Evolutionary conservation across 2,113 vertebrate genomes (phyloP), one percentile per base, ranked within the genome.

Genomic region (Hydrolagus affinis): DNA sequence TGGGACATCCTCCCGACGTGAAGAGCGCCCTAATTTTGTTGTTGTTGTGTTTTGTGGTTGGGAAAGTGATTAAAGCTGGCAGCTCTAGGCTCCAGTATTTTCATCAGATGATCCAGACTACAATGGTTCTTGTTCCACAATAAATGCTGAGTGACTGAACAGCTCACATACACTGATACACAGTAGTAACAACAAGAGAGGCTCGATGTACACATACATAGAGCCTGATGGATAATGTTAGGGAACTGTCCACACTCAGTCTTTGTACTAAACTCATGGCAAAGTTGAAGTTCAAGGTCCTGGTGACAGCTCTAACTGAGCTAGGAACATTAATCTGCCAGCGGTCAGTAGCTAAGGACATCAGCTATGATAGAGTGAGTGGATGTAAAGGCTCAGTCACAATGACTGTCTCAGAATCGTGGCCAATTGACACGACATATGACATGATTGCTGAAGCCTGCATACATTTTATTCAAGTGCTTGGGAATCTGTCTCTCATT

Each of bases 191-290:
- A 44, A 44, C 44, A 44, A 44, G 44, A n/a, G n/a, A n/a, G n/a
- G n/a, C n/a, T n/a, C n/a, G n/a, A n/a, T n/a, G 44, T 44, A 44
- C 44, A 44, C 44, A 44, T 44, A 44, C 44, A 44, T 44, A 44
- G 44, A 44, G 44, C 44, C 12, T 25, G 56, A 60, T 59, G 75
- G 30, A 23, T n/a, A 78, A 23, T 78, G 57, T 78, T 21, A 57
- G 73, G 32, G 56, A 60, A 23, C 60, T 23, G 23, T 25, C 57
- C n/a, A 25, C n/a, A 59, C 21, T 60, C n/a, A 78, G 11, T 77
- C 19, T 77, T 78, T 75, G 73, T n/a, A 78, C 60, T 78, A 56
- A 80, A 64, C 64, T 80, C 23, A 28, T 80, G 77, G n/a, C 60
- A 30, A 25, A 30, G 60, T 80, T 62, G 77, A 44, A 15, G 23